Conservation (phyloP, 2,888 invertebrate species). For the Latrodectus hesperus region DNA sequence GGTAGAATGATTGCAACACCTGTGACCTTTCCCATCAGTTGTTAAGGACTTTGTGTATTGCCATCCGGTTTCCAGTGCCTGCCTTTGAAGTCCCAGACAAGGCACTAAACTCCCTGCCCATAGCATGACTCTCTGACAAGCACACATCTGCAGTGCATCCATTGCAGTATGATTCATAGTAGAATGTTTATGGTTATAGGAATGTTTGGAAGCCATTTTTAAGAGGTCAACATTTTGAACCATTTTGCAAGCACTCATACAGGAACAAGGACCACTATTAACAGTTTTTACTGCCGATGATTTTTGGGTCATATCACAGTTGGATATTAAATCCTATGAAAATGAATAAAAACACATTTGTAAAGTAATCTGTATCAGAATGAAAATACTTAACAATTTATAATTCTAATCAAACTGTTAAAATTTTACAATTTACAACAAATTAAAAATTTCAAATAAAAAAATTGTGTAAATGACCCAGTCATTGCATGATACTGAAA, state of each 20-base stretch:
- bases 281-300: conserved; percentile 47
- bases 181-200: conserved; percentile 43
- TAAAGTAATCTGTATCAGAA: background rate
- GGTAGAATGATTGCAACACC: conserved; percentile 18
- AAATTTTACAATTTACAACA: no score
- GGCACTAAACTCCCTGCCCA: conserved; percentile 69
- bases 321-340: conserved; percentile 47
- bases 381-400: no score
- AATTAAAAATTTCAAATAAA: no score
- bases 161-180: conserved; percentile 8
- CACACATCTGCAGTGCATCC: conserved; percentile 61
- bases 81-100: conserved; percentile 51
- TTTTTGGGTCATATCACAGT: conserved; percentile 66
- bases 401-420: no score
- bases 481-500: no score
- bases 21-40: background rate
- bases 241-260: conserved; percentile 62
- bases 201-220: conserved; percentile 66
- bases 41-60: conserved; percentile 16
- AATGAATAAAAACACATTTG: background rate
- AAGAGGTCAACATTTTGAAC: conserved; percentile 63
- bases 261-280: conserved; percentile 61
- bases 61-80: conserved; percentile 36
- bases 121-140: conserved; percentile 67
- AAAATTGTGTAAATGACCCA: no score